Percentiles rank a stretch among this genome's conserved stretches.
These are phyloP conservation scores for Mycalesis mineus DNA, from an alignment of 2,888 invertebrate species.

Conservation along the genomic window DNA sequence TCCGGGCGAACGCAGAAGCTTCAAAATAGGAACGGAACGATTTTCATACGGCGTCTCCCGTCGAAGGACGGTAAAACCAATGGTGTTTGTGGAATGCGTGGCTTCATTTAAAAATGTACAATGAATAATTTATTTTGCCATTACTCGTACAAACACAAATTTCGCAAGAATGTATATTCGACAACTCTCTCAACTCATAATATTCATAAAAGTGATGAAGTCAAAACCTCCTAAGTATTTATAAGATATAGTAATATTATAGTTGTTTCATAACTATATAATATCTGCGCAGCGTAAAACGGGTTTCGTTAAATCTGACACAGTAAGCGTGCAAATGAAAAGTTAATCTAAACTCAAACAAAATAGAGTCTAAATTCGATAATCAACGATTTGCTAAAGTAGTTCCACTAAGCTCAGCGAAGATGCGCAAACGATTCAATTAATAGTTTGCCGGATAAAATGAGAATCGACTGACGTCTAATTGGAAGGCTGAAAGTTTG, in stretches of 20 bases:
- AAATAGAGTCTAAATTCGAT: not conserved
- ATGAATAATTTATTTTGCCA: too few relatives aligned
- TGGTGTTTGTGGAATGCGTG: too few relatives aligned
- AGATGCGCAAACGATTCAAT: conserved; percentile 32
- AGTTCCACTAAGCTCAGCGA: conserved; percentile 21
- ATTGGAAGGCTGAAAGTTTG: conserved; percentile 30
- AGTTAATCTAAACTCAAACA: not conserved
- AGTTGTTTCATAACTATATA: not conserved
- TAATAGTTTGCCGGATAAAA: conserved; percentile 30
- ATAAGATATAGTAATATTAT: not conserved
- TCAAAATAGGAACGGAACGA: too few relatives aligned
- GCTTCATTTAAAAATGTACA: too few relatives aligned
- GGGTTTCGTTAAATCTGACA: not conserved
- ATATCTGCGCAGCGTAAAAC: not conserved
- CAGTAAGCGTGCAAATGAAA: not conserved
- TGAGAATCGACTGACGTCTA: conserved; percentile 30
- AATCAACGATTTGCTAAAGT: conserved; percentile 10
- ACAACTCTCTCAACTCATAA: too few relatives aligned
- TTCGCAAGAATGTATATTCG: too few relatives aligned
- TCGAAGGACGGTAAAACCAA: too few relatives aligned
- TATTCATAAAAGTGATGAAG: too few relatives aligned
- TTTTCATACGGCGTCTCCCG: too few relatives aligned
- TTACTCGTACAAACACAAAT: too few relatives aligned
- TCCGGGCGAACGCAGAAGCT: too few relatives aligned
- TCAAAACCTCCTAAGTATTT: too few relatives aligned